Conservation (phyloP, 2,888 invertebrate species). For the Platypus cylindrus region DNA sequence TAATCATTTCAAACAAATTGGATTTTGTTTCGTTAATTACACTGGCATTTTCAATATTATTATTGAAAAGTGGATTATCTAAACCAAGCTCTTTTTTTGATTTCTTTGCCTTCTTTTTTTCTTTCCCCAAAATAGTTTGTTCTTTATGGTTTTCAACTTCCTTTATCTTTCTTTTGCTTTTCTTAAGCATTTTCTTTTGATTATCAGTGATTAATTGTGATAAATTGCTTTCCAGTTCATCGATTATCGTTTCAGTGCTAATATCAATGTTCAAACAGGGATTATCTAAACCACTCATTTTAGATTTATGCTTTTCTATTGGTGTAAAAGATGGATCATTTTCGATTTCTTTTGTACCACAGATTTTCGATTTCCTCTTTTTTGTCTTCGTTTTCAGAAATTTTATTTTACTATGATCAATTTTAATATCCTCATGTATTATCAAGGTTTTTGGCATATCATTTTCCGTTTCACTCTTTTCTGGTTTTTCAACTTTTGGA, state of each 20-base stretch:
- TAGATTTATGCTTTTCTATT: no score
- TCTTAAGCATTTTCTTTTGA: no score
- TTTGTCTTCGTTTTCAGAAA: constrained; percentile 6
- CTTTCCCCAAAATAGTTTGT: neutral
- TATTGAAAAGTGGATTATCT: constrained; percentile 18
- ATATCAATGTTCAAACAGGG: constrained; percentile 1
- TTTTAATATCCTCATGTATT: no score
- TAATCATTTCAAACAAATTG: constrained; percentile 17
- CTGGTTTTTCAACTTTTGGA: no score
- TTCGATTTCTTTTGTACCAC: no score
- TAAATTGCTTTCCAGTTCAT: no score
- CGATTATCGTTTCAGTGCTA: neutral
- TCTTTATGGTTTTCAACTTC: neutral
- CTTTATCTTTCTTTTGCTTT: no score
- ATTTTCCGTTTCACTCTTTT: no score
- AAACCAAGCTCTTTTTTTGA: constrained; percentile 7
- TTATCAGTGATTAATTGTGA: no score
- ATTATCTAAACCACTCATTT: constrained; percentile 7
- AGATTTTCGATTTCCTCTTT: constrained; percentile 2
- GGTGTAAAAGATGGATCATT: no score
- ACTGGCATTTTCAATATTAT: constrained; percentile 6
- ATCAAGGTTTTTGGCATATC: no score
- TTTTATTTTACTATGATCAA: no score
- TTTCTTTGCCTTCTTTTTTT: constrained; percentile 13
- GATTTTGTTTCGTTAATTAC: constrained; percentile 6